These are phyloP conservation scores for Telmatherina bonti DNA, from an alignment of 2,797 vertebrate species.

Conservation along the genomic window DNA sequence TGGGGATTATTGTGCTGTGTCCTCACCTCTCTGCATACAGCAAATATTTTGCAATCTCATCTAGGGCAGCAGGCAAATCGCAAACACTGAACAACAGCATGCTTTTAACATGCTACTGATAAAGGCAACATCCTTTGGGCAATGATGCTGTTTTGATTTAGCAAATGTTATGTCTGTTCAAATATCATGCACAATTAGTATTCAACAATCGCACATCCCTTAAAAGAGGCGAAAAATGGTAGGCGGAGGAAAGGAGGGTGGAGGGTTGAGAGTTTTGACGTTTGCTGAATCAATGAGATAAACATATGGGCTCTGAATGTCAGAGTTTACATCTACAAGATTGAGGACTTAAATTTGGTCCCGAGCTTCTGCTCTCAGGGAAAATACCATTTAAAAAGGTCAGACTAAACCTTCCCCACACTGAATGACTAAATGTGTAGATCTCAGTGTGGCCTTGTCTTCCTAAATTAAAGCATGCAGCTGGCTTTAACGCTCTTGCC, in stretches of 20 bases:
- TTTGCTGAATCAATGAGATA: slow-evolving; percentile 84
- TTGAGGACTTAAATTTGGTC: slow-evolving; percentile 78
- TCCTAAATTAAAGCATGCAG: slow-evolving; percentile 38
- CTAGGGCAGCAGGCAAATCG: slow-evolving; percentile 59
- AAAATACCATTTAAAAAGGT: slow-evolving; percentile 81
- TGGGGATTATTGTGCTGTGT: slow-evolving; percentile 35
- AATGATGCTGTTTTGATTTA: slow-evolving; percentile 74
- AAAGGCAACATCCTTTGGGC: slow-evolving; percentile 59
- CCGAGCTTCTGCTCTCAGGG: slow-evolving; percentile 65
- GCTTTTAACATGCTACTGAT: slow-evolving; percentile 60
- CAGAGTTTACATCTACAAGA: slow-evolving; percentile 81
- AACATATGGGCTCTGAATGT: slow-evolving; percentile 82
- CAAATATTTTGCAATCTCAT: slow-evolving; percentile 40
- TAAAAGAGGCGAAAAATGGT: slow-evolving; percentile 49
- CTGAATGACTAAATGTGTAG: slow-evolving; percentile 67
- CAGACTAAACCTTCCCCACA: slow-evolving; percentile 59
- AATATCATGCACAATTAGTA: slow-evolving; percentile 85
- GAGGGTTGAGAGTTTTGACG: slow-evolving; percentile 65
- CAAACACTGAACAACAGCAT: slow-evolving; percentile 57
- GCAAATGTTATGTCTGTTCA: slow-evolving; percentile 83
- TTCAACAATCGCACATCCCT: slow-evolving; percentile 59
- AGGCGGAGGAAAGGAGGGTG: slow-evolving; percentile 26
- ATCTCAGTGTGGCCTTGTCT: slow-evolving; percentile 29
- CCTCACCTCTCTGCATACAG: slow-evolving; percentile 41
- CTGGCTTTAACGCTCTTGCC: slow-evolving; percentile 38